Conservation (phyloP, 2,888 invertebrate genomes). For the Apotomis turbidana region DNA sequence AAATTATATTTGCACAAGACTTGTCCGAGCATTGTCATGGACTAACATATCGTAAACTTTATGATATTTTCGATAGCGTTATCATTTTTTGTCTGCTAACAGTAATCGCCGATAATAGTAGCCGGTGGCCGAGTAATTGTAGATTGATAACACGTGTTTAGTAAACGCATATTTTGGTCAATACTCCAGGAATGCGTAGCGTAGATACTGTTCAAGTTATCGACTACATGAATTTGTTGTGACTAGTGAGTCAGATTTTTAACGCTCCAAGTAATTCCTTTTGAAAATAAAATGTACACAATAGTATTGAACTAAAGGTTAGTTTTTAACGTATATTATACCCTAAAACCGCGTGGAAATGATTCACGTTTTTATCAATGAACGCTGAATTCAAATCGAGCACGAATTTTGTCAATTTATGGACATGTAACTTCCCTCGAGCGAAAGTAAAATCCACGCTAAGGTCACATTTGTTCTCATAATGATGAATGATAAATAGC, state of each 20-base stretch:
- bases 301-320: too few species aligned
- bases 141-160: conserved; percentile 61
- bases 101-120: conserved; percentile 67
- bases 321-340: too few species aligned
- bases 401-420: conserved; percentile 6
- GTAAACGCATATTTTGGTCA: conserved; percentile 44
- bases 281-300: not conserved
- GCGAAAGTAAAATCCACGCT: conserved; percentile 1
- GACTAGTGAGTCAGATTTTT: not conserved
- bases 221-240: not conserved
- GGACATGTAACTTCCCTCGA: conserved; percentile 16
- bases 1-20: conserved; percentile 74
- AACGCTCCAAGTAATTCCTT: not conserved
- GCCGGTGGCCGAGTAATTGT: conserved; percentile 66
- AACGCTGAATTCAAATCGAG: conserved; percentile 2
- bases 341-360: not conserved
- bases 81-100: conserved; percentile 75
- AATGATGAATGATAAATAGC: conserved; percentile 15
- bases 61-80: conserved; percentile 69
- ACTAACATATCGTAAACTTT: conserved; percentile 71
- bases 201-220: conserved; percentile 27
- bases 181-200: conserved; percentile 25
- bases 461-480: conserved; percentile 22
- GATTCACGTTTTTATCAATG: not conserved
- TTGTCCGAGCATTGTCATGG: conserved; percentile 67